Evolutionary conservation across 2,797 vertebrate species (phyloP).

Genomic region (Catamblyrhynchus diadema): DNA sequence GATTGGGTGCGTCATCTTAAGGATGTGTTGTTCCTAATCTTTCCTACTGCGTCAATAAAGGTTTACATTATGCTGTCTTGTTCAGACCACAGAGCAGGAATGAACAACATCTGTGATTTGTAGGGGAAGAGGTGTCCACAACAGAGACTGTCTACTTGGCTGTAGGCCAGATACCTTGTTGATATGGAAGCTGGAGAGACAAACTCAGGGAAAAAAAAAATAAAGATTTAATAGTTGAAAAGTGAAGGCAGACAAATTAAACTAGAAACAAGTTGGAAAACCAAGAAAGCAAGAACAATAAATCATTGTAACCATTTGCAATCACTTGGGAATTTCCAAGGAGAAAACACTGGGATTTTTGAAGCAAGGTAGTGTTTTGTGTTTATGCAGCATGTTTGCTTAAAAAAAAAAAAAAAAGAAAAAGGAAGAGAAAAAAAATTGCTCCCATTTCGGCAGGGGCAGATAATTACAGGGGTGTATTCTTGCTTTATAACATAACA

Average conservation of each 20-base stretch:
- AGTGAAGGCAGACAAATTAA: background rate
- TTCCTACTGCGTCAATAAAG: background rate
- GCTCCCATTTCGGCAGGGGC: background rate
- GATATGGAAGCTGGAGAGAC: background rate
- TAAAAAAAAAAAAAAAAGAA: background rate
- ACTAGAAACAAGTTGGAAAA: background rate
- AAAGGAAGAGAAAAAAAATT: background rate
- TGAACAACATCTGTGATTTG: background rate
- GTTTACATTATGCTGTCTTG: background rate
- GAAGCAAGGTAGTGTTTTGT: background rate
- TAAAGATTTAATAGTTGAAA: background rate
- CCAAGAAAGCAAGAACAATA: background rate
- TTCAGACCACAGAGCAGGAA: background rate
- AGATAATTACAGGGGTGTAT: background rate
- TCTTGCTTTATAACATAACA: background rate
- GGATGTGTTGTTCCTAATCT: background rate
- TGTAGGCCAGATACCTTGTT: background rate
- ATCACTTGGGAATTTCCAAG: background rate
- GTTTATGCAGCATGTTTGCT: background rate
- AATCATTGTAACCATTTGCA: background rate
- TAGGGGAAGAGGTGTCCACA: fast-evolving
- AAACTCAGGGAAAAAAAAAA: background rate
- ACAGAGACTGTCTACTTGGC: background rate
- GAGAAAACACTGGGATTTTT: background rate
- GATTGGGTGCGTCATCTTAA: background rate